phyloP scores from a whole-genome alignment of 2,888 invertebrate species.

The Selenia dentaria region DNA sequence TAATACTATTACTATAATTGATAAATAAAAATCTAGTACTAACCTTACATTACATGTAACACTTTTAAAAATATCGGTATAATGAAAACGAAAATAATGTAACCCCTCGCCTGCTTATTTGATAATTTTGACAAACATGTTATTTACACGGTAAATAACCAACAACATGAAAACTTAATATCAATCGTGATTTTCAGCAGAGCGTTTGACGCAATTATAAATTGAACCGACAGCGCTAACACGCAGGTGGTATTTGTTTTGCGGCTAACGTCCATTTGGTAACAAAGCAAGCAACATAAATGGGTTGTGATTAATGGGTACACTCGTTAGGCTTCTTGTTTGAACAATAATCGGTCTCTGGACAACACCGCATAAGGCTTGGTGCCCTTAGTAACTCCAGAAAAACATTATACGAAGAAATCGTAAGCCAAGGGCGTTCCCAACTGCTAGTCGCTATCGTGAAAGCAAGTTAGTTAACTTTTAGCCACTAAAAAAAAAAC shows the following conservation, averaged over 20 bases:
- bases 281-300: constrained; percentile 53
- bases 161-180: constrained; percentile 11
- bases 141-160: neutral
- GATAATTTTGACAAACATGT: no score
- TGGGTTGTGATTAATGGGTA: constrained; percentile 61
- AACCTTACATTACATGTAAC: no score
- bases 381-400: constrained; percentile 17
- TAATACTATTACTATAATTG: no score
- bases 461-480: no score
- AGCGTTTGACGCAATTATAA: constrained; percentile 27
- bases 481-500: no score
- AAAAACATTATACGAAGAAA: neutral
- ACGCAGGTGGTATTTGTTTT: constrained; percentile 36
- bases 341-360: constrained; percentile 62
- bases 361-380: constrained; percentile 24
- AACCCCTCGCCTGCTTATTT: no score
- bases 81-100: no score
- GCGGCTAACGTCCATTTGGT: constrained; percentile 47
- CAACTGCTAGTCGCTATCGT: no score
- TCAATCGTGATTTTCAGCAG: constrained; percentile 10
- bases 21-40: no score
- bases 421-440: neutral
- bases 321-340: constrained; percentile 66
- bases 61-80: no score
- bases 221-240: constrained; percentile 11